A percentile compares a stretch with the other conserved stretches of the same genome.
Conservation (phyloP, 2,888 invertebrate genomes). For the Scelioninae gen. 2 region DNA sequence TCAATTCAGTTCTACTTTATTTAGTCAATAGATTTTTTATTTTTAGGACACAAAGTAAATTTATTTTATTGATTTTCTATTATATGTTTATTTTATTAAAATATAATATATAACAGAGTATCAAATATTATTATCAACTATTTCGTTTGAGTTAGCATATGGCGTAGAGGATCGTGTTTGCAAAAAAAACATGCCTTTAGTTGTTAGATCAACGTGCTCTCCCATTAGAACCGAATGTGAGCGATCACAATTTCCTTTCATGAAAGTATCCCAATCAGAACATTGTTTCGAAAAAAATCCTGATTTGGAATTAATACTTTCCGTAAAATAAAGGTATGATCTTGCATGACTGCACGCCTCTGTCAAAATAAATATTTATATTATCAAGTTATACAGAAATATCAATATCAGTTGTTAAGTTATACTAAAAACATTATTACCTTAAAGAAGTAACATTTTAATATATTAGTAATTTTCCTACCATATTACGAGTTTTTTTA, state of each 20-base stretch:
- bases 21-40: too few species aligned
- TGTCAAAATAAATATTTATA: conserved; percentile 64
- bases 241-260: conserved; percentile 67
- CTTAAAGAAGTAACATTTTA: too few species aligned
- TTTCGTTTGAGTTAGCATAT: conserved; percentile 63
- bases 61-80: too few species aligned
- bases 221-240: conserved; percentile 67
- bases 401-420: too few species aligned
- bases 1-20: too few species aligned
- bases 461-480: too few species aligned
- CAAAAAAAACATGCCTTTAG: conserved; percentile 70
- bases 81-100: too few species aligned
- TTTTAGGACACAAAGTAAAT: too few species aligned
- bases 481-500: too few species aligned
- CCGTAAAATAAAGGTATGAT: conserved; percentile 75
- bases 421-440: too few species aligned
- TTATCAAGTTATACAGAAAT: background rate
- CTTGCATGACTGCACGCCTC: conserved; percentile 76
- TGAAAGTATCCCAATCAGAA: conserved; percentile 70
- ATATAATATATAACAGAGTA: background rate
- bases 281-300: conserved; percentile 73
- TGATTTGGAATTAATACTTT: conserved; percentile 73
- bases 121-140: conserved; percentile 57
- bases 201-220: conserved; percentile 69
- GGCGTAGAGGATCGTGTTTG: conserved; percentile 70